These are phyloP conservation scores for Saguinus imperator DNA, from an alignment of 2,113 vertebrate species.

Conservation along the genomic window DNA sequence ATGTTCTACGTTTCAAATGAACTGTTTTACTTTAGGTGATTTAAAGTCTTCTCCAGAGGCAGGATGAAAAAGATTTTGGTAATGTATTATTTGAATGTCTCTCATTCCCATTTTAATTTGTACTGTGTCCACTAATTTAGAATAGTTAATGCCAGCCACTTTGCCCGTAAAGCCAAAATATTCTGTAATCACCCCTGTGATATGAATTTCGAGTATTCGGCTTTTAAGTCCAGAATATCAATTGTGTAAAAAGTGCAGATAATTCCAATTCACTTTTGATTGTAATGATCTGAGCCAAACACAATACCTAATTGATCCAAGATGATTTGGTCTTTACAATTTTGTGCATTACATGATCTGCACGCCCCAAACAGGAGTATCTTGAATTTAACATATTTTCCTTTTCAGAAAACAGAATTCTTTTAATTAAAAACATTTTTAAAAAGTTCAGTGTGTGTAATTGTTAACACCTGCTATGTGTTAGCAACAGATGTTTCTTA, in stretches of 20 bases:
- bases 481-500: conserved; percentile 87
- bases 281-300: conserved; percentile 75
- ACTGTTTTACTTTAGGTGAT: neutral
- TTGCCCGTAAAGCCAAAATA: conserved; percentile 56
- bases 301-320: conserved; percentile 77
- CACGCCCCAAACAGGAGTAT: conserved; percentile 77
- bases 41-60: neutral
- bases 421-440: conserved; percentile 88
- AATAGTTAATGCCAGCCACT: conserved; percentile 33
- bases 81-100: neutral
- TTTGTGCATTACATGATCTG: conserved; percentile 73
- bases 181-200: conserved; percentile 39
- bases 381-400: conserved; percentile 81
- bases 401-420: conserved; percentile 86
- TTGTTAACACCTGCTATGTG: conserved; percentile 88
- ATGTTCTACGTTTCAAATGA: neutral
- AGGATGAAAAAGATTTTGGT: neutral
- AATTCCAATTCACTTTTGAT: conserved; percentile 76
- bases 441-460: conserved; percentile 86
- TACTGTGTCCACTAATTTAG: conserved; percentile 10
- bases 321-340: conserved; percentile 75
- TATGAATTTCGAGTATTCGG: conserved; percentile 71
- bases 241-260: conserved; percentile 60
- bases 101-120: conserved; percentile 29
- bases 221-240: conserved; percentile 64